Evolutionary conservation across 2,797 vertebrate species (phyloP).

Genomic region (Galago senegalensis): DNA sequence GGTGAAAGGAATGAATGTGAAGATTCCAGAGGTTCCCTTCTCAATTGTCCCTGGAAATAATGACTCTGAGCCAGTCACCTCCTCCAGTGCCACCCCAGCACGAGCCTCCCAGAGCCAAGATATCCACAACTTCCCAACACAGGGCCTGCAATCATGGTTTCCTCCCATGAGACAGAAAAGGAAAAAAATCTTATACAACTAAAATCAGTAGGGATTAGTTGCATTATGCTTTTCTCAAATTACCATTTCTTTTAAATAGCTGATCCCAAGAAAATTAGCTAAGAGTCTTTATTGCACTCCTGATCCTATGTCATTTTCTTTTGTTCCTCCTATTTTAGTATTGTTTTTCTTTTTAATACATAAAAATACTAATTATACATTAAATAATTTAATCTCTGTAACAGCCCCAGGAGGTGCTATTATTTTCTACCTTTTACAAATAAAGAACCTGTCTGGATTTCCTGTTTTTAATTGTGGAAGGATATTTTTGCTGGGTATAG

Average conservation of each 20-base stretch:
- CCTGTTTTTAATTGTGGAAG: accelerated
- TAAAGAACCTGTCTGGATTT: background rate
- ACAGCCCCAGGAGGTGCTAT: background rate
- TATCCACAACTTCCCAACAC: accelerated
- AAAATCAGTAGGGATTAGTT: background rate
- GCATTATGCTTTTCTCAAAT: background rate
- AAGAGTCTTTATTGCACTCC: background rate
- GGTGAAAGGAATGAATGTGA: accelerated
- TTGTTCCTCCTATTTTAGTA: background rate
- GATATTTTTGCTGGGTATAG: background rate
- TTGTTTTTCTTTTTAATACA: background rate
- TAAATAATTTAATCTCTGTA: background rate
- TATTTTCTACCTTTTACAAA: background rate
- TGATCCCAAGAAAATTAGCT: background rate
- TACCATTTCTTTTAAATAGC: background rate
- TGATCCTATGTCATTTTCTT: background rate
- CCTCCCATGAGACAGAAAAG: background rate
- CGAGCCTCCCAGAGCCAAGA: background rate
- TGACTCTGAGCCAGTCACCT: too few relatives aligned
- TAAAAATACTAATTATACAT: background rate
- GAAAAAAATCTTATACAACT: background rate
- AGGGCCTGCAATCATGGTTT: accelerated
- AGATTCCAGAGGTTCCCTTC: background rate
- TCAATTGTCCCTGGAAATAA: background rate
- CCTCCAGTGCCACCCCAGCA: background rate